Evolutionary conservation across 2,797 vertebrate genomes (phyloP).

Genomic region (Myotis vivesi): DNA sequence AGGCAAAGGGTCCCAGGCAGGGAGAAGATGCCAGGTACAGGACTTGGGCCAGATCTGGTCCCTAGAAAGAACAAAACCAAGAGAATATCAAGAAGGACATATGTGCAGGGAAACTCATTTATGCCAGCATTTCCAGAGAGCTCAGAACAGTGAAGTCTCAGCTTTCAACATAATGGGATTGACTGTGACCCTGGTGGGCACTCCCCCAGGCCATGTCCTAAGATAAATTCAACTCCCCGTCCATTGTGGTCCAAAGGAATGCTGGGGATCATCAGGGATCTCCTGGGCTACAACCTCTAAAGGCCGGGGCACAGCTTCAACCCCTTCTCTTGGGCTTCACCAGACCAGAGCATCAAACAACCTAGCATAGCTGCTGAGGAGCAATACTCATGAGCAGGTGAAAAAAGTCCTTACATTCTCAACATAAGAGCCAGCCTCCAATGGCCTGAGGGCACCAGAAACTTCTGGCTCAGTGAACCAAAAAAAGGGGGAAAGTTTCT

Average conservation of each 20-base stretch:
- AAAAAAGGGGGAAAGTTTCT: not conserved
- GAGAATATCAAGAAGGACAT: not conserved
- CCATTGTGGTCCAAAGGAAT: not conserved
- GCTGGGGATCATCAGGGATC: not conserved
- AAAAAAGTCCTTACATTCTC: not conserved
- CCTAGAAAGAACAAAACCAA: not conserved
- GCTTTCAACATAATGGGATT: not conserved
- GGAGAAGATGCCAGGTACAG: not conserved
- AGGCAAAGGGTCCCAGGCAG: constrained; percentile 32
- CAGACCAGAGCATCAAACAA: not conserved
- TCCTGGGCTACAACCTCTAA: not conserved
- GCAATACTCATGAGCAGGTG: not conserved
- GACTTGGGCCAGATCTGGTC: not conserved
- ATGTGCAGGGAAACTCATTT: not conserved
- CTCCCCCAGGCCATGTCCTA: not conserved
- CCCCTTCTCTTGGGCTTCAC: not conserved
- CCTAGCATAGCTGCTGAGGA: not conserved
- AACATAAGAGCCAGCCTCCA: not conserved
- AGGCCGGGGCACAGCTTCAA: too few relatives aligned
- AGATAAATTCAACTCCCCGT: not conserved
- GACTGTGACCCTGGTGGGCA: not conserved
- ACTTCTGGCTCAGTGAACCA: not conserved
- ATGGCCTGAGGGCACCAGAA: not conserved
- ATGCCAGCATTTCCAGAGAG: not conserved
- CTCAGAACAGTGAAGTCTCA: not conserved